Base-by-base conservation (phyloP, 2,888 invertebrate species). In the Pheosia gnoma region DNA sequence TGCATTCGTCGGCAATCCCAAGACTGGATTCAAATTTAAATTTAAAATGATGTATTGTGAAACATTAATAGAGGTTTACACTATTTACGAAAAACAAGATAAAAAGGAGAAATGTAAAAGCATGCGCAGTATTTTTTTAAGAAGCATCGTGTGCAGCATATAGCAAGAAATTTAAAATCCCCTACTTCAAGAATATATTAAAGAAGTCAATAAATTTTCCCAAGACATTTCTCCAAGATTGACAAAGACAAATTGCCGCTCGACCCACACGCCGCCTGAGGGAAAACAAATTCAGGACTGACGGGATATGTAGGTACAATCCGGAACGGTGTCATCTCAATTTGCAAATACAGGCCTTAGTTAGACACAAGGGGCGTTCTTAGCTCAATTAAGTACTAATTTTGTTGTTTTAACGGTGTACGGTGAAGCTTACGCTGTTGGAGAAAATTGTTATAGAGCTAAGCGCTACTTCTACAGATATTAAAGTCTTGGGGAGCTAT, bases 261-360 rank as follows among this genome's bases (percentile, higher is more conserved):
- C 59, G 65, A 62, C 65, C 57, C 38, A 59, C 54, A 51, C 25
- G 11, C 59, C 8, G 13, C 51, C 62, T 62, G 5, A 51, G 25
- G 53, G 53, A 58, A 39, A 53, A 58, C 57, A 59, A 61, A 53
- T 61, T 61, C 61, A 53, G 39, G 55, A 57, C 45, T 37, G 9
- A 47, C 51, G 13, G 9, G 59, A 59, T 10, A 10, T 67, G 60
- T 25, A 13, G 13, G 13, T 51, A 13, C 0, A n/a, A 59, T 49
- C 13, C 10, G 56, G 51, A 39, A 41, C 60, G 39, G 6, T 57
- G 57, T 64, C 60, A 59, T 65, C 67, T 65, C 61, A 68, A 78
- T 78, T 77, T 73, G 71, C 67, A 74, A 78, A 39, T 73, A 77
- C 68, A 65, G 60, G 64, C 68, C 71, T 73, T 80, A 81, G 83